phyloP scores from a whole-genome alignment of 1,140 invertebrate genomes.

The Mamestra configurata region DNA sequence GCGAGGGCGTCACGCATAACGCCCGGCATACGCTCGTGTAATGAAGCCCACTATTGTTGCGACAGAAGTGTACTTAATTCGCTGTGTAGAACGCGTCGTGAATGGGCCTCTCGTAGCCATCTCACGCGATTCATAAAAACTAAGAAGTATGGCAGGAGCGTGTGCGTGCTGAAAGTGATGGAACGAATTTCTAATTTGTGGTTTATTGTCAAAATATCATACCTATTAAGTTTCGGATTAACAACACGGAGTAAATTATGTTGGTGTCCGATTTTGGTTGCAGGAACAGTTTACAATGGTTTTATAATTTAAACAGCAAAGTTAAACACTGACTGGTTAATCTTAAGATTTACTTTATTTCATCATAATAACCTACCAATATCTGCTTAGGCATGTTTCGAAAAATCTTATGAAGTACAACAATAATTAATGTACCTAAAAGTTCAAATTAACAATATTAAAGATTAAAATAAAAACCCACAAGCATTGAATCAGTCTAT shows the following conservation, averaged over 20 bases:
- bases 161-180: constrained; percentile 33
- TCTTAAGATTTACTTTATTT: too few species aligned
- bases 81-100: constrained; percentile 65
- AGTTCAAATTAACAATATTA: too few species aligned
- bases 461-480: too few species aligned
- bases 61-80: constrained; percentile 79
- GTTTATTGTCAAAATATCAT: constrained; percentile 18
- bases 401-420: too few species aligned
- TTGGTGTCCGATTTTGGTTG: too few species aligned
- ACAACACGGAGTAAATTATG: not conserved
- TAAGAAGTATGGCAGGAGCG: constrained; percentile 57
- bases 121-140: constrained; percentile 73
- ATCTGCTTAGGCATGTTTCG: too few species aligned
- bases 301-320: too few species aligned
- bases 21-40: constrained; percentile 79
- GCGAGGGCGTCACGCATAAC: constrained; percentile 79
- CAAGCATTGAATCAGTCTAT: not conserved
- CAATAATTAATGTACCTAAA: too few species aligned
- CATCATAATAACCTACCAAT: too few species aligned
- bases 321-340: too few species aligned
- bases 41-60: constrained; percentile 82
- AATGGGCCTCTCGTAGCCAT: constrained; percentile 68
- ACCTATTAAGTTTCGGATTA: not conserved
- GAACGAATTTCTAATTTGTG: constrained; percentile 46
- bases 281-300: too few species aligned